Percentiles rank a stretch among this genome's conserved stretches.
phyloP scores from a whole-genome alignment of 2,113 vertebrate species.

The Bos javanicus region DNA sequence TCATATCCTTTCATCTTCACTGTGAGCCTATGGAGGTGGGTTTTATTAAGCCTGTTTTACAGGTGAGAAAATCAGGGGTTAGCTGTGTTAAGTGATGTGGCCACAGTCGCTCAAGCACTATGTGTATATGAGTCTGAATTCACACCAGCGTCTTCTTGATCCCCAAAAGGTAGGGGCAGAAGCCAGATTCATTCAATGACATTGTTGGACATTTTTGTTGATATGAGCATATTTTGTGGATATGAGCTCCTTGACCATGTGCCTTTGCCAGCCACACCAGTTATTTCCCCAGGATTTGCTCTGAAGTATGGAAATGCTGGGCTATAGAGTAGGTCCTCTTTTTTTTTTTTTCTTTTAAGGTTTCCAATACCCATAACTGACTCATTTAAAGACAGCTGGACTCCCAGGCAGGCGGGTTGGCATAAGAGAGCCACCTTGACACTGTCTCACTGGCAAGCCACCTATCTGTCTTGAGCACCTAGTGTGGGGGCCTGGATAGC shows the following conservation, averaged over 20 bases:
- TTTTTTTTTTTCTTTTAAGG: neutral
- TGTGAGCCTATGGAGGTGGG: neutral
- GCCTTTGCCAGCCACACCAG: neutral
- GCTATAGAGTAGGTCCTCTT: neutral
- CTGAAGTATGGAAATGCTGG: neutral
- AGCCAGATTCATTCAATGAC: neutral
- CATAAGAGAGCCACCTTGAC: neutral
- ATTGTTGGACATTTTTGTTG: neutral
- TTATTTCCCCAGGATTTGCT: constrained; percentile 18
- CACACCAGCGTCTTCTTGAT: neutral
- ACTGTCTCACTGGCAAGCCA: neutral
- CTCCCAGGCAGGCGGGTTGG: neutral
- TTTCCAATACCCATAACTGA: neutral
- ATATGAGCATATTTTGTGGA: neutral
- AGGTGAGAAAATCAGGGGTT: neutral
- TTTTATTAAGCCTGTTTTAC: neutral
- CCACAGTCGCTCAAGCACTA: neutral
- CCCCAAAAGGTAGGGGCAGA: neutral
- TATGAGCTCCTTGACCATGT: neutral
- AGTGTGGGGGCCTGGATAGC: neutral
- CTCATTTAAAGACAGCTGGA: neutral
- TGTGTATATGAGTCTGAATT: neutral
- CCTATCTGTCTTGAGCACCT: neutral
- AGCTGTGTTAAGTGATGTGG: neutral
- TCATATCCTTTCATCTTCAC: neutral